phyloP scores from a whole-genome alignment of 2,113 vertebrate genomes.

The Amphilophus citrinellus region DNA sequence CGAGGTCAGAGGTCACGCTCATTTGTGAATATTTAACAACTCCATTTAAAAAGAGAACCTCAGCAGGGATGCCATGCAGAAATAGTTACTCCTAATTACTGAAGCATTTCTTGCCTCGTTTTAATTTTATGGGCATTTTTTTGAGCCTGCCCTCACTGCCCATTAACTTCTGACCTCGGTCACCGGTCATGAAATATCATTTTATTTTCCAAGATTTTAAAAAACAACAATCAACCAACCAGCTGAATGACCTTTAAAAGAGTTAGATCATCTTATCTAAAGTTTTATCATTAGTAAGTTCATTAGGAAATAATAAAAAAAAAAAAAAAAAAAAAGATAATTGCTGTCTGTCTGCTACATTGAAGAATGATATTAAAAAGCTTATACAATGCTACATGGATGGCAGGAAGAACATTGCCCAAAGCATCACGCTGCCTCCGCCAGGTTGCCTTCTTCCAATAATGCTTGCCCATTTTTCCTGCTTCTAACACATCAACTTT shows the following conservation, averaged over 20 bases:
- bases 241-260: slow-evolving; percentile 12
- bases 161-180: slow-evolving; percentile 47
- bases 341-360: not conserved
- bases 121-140: slow-evolving; percentile 31
- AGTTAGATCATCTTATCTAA: not conserved
- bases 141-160: slow-evolving; percentile 17
- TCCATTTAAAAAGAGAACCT: not conserved
- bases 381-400: too few species aligned
- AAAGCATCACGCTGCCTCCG: too few species aligned
- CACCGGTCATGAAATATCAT: not conserved
- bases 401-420: too few species aligned
- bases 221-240: slow-evolving; percentile 2
- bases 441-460: too few species aligned
- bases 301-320: not conserved
- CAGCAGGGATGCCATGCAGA: not conserved
- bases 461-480: too few species aligned
- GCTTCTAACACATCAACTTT: too few species aligned
- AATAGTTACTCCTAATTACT: slow-evolving; percentile 28
- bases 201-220: slow-evolving; percentile 7
- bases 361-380: not conserved
- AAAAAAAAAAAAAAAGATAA: not conserved
- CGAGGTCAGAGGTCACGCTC: not conserved
- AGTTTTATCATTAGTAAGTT: not conserved
- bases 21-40: slow-evolving; percentile 24
- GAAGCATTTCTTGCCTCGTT: slow-evolving; percentile 9